phyloP scores from a whole-genome alignment of 1,140 invertebrate species.

The Cotesia chilonis region DNA sequence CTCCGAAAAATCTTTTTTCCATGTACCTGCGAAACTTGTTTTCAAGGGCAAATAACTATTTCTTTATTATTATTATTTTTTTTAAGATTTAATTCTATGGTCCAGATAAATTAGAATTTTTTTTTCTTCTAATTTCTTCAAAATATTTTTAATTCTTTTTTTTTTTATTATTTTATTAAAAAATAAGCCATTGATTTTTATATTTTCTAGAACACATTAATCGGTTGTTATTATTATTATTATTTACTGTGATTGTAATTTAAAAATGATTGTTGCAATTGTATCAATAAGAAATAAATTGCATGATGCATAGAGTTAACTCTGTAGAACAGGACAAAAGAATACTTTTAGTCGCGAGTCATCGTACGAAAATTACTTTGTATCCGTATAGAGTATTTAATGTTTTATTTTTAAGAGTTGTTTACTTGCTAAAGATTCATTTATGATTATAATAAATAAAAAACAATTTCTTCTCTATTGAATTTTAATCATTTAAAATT shows the following conservation, averaged over 20 bases:
- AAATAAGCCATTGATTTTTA: not conserved
- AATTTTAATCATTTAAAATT: too few species aligned
- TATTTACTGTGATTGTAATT: not conserved
- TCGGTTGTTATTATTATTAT: too few species aligned
- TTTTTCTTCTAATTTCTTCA: too few species aligned
- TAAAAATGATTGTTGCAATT: not conserved
- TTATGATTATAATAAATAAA: too few species aligned
- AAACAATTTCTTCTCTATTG: too few species aligned
- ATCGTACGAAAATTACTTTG: conserved; percentile 1
- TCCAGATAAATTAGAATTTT: too few species aligned
- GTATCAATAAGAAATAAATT: not conserved
- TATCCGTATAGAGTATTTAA: not conserved
- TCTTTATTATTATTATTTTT: not conserved
- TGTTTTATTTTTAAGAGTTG: not conserved
- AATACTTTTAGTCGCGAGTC: not conserved
- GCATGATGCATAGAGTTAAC: conserved; percentile 4
- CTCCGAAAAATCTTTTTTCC: too few species aligned
- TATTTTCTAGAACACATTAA: not conserved
- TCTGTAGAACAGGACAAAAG: not conserved
- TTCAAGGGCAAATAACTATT: conserved; percentile 4
- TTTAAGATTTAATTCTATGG: not conserved
- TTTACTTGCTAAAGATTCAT: too few species aligned
- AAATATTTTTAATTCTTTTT: not conserved
- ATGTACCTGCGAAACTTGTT: conserved; percentile 7
- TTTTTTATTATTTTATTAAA: not conserved